A percentile compares a stretch with the other conserved stretches of the same genome.
Evolutionary conservation across 2,888 invertebrate genomes (phyloP).

Genomic region (Luffia ferchaultella): DNA sequence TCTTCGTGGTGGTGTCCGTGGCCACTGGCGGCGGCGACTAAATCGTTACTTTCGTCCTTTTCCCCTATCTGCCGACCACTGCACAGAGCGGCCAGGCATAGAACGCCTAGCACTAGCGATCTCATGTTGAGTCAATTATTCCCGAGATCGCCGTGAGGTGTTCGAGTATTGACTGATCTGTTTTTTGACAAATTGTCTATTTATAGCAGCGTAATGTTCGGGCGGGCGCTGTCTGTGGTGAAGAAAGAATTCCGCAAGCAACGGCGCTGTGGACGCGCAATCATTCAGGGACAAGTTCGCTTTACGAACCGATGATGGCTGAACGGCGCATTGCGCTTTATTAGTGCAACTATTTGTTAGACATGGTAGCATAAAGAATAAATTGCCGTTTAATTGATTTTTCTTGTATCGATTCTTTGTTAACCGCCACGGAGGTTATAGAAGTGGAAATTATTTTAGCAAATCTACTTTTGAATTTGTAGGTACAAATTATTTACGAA

Average conservation of each 20-base stretch:
- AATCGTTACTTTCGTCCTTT: slow-evolving; percentile 34
- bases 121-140: slow-evolving; percentile 24
- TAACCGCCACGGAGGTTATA: too few relatives aligned
- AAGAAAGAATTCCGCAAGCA: slow-evolving; percentile 48
- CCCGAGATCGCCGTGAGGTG: slow-evolving; percentile 1
- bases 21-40: slow-evolving; percentile 48
- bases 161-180: slow-evolving; percentile 2
- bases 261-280: slow-evolving; percentile 21
- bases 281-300: slow-evolving; percentile 37
- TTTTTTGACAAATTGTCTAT: slow-evolving; percentile 29
- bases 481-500: too few relatives aligned
- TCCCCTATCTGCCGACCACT: slow-evolving; percentile 37
- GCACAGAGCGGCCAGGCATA: slow-evolving; percentile 48
- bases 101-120: slow-evolving; percentile 39
- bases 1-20: slow-evolving; percentile 42
- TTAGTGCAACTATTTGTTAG: slow-evolving; percentile 18
- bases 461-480: too few relatives aligned
- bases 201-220: slow-evolving; percentile 34
- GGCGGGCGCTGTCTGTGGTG: slow-evolving; percentile 21
- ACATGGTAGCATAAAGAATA: too few relatives aligned
- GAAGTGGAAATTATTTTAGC: too few relatives aligned
- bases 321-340: slow-evolving; percentile 34
- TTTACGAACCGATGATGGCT: slow-evolving; percentile 16
- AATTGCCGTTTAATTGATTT: too few relatives aligned
- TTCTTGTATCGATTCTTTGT: too few relatives aligned